Evolutionary conservation across 2,888 invertebrate species (phyloP).

Genomic region (Aspidiotus rigidus): DNA sequence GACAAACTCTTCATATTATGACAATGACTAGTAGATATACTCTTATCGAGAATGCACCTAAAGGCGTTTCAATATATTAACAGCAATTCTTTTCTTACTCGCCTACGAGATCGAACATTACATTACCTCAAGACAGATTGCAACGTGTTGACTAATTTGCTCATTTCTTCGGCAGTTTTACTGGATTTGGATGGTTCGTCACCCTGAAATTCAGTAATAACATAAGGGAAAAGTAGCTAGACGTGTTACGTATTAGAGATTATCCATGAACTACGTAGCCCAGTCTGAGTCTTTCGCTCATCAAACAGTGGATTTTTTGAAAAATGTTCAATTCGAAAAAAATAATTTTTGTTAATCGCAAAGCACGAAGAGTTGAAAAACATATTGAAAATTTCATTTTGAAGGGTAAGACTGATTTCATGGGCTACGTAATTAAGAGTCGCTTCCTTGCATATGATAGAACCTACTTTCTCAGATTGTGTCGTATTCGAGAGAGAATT

Average conservation of each 20-base stretch:
- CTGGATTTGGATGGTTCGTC: not conserved
- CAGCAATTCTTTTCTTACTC: not conserved
- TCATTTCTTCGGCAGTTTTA: conserved; percentile 3
- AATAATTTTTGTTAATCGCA: not conserved
- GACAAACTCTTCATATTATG: conserved; percentile 45
- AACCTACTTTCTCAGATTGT: too few relatives aligned
- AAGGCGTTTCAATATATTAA: not conserved
- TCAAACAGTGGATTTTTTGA: too few relatives aligned
- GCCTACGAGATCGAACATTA: not conserved
- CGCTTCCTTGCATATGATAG: too few relatives aligned
- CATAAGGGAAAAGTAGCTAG: too few relatives aligned
- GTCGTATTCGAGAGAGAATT: conserved; percentile 9
- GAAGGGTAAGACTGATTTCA: too few relatives aligned
- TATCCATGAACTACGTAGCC: too few relatives aligned
- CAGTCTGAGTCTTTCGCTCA: too few relatives aligned
- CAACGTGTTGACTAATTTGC: conserved; percentile 16
- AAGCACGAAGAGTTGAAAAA: not conserved
- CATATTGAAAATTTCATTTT: not conserved
- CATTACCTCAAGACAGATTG: conserved; percentile 23
- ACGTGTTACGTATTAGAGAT: too few relatives aligned
- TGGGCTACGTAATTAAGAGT: too few relatives aligned
- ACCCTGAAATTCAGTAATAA: conserved; percentile 6
- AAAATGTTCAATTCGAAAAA: too few relatives aligned
- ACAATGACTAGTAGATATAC: conserved; percentile 46
- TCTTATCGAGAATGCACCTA: conserved; percentile 44